Conservation (phyloP, 2,888 invertebrate species). For the Glyphotaelius pellucidus region DNA sequence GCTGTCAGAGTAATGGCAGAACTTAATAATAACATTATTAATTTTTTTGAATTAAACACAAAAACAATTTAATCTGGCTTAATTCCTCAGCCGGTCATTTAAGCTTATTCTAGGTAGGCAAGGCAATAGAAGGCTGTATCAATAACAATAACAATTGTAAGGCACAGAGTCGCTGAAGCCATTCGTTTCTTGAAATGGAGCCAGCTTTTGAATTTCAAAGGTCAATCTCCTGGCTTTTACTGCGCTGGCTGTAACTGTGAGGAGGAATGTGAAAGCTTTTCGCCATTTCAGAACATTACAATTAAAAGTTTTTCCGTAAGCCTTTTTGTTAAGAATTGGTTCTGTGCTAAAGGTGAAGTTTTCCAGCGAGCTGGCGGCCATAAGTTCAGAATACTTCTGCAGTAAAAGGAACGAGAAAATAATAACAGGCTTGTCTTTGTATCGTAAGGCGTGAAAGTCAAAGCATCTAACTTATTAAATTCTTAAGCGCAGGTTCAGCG, state of each 20-base stretch:
- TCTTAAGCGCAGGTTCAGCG: too few species aligned
- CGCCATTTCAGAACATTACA: neutral
- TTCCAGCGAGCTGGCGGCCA: neutral
- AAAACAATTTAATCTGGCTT: too few species aligned
- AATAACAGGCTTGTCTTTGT: neutral
- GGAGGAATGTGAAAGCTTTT: neutral
- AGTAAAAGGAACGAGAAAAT: neutral
- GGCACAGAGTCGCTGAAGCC: neutral
- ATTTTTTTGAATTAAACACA: too few species aligned
- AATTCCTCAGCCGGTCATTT: too few species aligned
- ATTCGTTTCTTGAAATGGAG: neutral
- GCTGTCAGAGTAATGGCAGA: too few species aligned
- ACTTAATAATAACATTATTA: too few species aligned
- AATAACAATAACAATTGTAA: neutral
- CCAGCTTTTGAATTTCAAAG: neutral
- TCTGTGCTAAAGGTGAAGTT: neutral
- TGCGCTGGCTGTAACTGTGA: neutral
- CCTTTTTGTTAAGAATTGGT: neutral
- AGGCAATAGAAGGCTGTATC: neutral
- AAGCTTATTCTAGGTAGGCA: too few species aligned
- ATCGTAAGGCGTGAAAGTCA: neutral
- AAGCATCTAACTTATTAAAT: neutral
- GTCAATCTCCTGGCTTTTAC: neutral
- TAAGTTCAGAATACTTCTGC: neutral
- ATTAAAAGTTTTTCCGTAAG: constrained; percentile 1